Conservation (phyloP, 2,888 invertebrate species). For the Phengaris arion region DNA sequence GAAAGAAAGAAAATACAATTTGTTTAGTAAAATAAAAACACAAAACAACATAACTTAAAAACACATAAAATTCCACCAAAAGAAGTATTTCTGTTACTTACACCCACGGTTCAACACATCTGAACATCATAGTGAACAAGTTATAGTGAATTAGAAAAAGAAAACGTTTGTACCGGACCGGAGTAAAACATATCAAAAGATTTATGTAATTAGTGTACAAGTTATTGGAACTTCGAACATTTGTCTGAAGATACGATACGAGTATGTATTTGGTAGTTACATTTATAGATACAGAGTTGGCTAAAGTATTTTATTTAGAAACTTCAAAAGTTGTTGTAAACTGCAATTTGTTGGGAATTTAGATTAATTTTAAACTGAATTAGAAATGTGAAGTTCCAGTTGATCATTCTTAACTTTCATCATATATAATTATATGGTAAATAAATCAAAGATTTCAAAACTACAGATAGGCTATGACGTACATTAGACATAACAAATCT, state of each 20-base stretch:
- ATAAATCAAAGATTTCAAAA: too few relatives aligned
- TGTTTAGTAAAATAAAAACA: too few relatives aligned
- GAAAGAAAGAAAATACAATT: not conserved
- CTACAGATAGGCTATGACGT: too few relatives aligned
- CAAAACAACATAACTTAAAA: too few relatives aligned
- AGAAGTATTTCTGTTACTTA: not conserved
- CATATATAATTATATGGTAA: too few relatives aligned
- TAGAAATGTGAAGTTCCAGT: not conserved
- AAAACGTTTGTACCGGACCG: not conserved
- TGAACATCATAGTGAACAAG: not conserved
- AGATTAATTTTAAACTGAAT: not conserved
- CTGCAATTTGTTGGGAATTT: not conserved
- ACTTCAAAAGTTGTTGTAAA: not conserved
- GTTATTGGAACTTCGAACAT: not conserved
- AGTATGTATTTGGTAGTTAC: not conserved
- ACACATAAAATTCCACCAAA: too few relatives aligned
- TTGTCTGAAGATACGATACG: too few relatives aligned
- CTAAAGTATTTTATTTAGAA: not conserved
- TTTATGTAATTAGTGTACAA: not conserved
- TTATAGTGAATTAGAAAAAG: conserved; percentile 14
- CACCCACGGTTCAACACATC: not conserved
- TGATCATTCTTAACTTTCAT: too few relatives aligned
- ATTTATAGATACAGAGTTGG: not conserved
- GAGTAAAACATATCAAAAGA: not conserved
- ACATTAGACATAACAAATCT: too few relatives aligned